Base-by-base conservation (phyloP, 2,888 invertebrate species). In the Leucoma salicis region DNA sequence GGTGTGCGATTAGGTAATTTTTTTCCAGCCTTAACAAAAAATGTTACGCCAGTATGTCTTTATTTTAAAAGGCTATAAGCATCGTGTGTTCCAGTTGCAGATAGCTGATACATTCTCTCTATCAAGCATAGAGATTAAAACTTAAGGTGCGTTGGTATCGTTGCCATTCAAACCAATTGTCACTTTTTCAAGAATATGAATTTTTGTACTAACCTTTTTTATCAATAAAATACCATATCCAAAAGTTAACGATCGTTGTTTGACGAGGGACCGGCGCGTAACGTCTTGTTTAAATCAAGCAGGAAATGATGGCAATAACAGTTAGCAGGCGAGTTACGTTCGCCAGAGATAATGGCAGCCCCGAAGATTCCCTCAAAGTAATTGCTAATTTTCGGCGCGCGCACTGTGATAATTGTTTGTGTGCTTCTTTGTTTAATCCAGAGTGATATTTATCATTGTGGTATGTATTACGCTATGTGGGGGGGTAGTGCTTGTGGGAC, bases 281-380 rank as follows among this genome's bases (percentile, higher is more conserved):
- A 78, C 82, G 82, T 82, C 82, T 81, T 81, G 82, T 74, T 81
- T 86, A 86, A 86, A 86, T 86, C 85, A 86, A 80, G 77, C 74
- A 67, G 62, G 67, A 78, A 85, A 85, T 78, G 84, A 82, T 74
- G 77, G 78, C 78, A 75, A 84, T 84, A 84, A 84, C 84, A 82
- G 83, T 84, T 84, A 82, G 75, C 78, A 66, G 70, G 56, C 58
- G 72, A 77, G 79, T 82, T 81, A 83, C 81, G 75, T 70, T 53
- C 70, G 62, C 66, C 67, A 55, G 63, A 74, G 81, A 79, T 85
- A 85, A 84, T 78, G 77, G 79, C 65, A 69, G 75, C 64, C 63
- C 66, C 66, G 77, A 70, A 77, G 78, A 82, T 80, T 78, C 75
- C 73, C 67, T 59, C 76, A 79, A 79, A 83, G 79, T 84, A 81